Base-by-base conservation (phyloP, 2,797 vertebrate species). In the Hephaestus fuliginosus region DNA sequence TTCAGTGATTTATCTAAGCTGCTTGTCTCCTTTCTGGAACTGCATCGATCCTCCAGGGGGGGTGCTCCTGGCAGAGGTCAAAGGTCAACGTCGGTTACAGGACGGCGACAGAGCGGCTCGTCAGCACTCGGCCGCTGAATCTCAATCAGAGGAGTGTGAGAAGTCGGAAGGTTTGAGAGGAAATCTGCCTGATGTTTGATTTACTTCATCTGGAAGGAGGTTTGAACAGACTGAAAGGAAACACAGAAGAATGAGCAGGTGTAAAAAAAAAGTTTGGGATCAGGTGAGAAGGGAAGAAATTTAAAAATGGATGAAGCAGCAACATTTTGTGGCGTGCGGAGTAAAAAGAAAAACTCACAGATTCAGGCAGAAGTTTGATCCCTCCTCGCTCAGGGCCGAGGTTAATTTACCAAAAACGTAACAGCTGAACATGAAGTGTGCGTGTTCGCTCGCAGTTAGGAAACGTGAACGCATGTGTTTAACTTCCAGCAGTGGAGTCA, bases 1-100 rank as follows among this genome's bases (percentile, higher is more conserved):
- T 7, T 33, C 3, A 12, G n/a, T 51, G 79, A 71, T 76, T 53
- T 61, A 67, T 55, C 48, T 33, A 78, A 33, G 39, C 17, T 15
- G 4, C 18, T 44, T 5, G 3, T 60, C 73, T 75, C 60, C 30
- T 36, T 12, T 33, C 57, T 63, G 58, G 28, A n/a, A 17, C 48
- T 1, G 30, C 18, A 65, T 76, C 22, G 67, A 71, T 75, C 66
- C 36, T 5, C 13, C 2, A 2, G 20, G 15, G 73, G 60, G 46
- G 53, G 39, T 0, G 14, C 51, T 43, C n/a, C 3, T 0, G 43
- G 51, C 64, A 52, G 51, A 66, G 61, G 74, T 76, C 49, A 72
- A 22, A 77, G 80, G 74, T 20, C 61, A 55, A 58, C 36, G 5
- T 33, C 22, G 1, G 61, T 55, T 48, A 48, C 41, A 62, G 68